Percentiles rank a stretch among this genome's conserved stretches.
Evolutionary conservation across 2,888 invertebrate genomes (phyloP).

Genomic region (Drosophila seclusa): DNA sequence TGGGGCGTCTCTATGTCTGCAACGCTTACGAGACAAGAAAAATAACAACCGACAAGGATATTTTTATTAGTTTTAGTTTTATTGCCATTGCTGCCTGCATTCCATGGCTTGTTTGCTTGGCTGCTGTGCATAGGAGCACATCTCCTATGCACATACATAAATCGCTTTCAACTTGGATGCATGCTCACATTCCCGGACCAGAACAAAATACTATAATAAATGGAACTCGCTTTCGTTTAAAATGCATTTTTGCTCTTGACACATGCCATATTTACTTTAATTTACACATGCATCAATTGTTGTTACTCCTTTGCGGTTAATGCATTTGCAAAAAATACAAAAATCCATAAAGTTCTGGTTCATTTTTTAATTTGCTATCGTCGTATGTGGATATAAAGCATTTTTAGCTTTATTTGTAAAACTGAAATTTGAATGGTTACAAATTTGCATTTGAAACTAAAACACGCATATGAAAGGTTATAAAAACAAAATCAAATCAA

Average conservation of each 20-base stretch:
- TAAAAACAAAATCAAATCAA: neutral
- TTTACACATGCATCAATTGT: constrained; percentile 49
- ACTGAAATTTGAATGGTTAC: neutral
- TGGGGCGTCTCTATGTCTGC: constrained; percentile 44
- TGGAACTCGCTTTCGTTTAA: constrained; percentile 26
- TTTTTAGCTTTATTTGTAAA: neutral
- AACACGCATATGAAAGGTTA: neutral
- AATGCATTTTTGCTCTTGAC: constrained; percentile 48
- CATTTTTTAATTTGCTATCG: constrained; percentile 37
- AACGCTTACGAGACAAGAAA: constrained; percentile 6
- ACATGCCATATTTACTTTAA: constrained; percentile 47
- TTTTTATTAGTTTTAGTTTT: constrained; percentile 47
- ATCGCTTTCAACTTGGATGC: constrained; percentile 26
- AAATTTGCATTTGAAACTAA: constrained; percentile 3
- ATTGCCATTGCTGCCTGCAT: constrained; percentile 26
- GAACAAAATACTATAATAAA: constrained; percentile 1
- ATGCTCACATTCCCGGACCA: neutral
- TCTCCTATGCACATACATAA: constrained; percentile 40
- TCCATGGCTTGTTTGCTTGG: constrained; percentile 10
- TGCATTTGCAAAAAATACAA: constrained; percentile 24
- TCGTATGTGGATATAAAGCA: neutral
- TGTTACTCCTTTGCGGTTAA: constrained; percentile 14
- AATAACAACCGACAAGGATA: constrained; percentile 33
- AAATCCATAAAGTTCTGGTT: constrained; percentile 14
- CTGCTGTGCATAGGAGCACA: constrained; percentile 32